phyloP scores from a whole-genome alignment of 2,797 vertebrate species.

The Crocodylus rhombifer region DNA sequence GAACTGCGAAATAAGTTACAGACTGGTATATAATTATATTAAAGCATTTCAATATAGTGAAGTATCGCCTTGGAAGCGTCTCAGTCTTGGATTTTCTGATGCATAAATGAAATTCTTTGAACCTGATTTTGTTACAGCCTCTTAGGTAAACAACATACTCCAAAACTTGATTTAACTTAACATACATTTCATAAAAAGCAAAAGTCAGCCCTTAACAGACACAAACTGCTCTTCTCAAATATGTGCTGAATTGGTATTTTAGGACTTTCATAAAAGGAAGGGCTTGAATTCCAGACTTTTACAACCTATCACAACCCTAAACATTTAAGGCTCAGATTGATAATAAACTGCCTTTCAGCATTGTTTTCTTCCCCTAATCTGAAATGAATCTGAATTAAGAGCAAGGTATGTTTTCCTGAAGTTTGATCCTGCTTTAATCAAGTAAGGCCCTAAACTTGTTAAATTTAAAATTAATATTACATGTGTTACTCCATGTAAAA shows the following conservation, averaged over 20 bases:
- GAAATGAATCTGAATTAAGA: neutral
- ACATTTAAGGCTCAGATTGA: neutral
- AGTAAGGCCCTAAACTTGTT: neutral
- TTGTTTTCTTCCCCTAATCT: neutral
- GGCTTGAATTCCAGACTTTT: neutral
- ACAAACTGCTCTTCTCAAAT: neutral
- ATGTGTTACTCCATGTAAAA: neutral
- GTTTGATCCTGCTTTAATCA: neutral
- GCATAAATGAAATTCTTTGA: constrained; percentile 51
- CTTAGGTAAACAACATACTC: constrained; percentile 32
- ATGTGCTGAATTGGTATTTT: neutral
- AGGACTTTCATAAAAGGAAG: neutral
- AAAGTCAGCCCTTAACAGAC: neutral
- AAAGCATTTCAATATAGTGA: constrained; percentile 12
- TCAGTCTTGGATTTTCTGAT: constrained; percentile 57
- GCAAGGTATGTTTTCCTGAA: neutral
- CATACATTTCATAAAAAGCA: neutral
- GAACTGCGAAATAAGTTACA: neutral
- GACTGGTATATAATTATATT: neutral
- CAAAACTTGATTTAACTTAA: constrained; percentile 13
- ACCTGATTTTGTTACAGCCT: constrained; percentile 40
- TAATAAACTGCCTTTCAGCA: neutral
- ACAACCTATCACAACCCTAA: neutral
- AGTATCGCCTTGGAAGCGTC: constrained; percentile 44
- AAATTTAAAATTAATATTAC: rapidly evolving